These are phyloP conservation scores for Phymorhynchus buccinoides DNA, from an alignment of 1,140 invertebrate genomes.

Conservation along the genomic window DNA sequence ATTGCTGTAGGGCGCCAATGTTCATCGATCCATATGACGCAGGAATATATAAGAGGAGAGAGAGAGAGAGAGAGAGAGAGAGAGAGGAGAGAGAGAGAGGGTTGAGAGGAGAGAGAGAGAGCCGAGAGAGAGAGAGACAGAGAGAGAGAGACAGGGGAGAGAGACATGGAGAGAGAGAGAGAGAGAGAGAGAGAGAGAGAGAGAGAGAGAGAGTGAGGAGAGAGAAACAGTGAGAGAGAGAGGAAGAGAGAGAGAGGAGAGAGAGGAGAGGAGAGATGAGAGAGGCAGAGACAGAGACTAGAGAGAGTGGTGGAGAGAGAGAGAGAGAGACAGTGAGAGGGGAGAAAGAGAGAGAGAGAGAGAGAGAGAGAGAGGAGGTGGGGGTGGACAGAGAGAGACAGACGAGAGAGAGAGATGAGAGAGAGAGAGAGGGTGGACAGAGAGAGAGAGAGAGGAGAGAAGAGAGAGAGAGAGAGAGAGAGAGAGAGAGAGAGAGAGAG, in stretches of 20 bases:
- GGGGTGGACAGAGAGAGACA: neutral
- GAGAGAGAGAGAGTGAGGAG: constrained; percentile 1
- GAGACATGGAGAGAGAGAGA: neutral
- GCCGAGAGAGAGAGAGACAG: neutral
- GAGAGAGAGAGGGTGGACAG: neutral
- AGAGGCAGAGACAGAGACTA: no score
- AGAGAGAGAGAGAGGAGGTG: no score
- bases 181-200: constrained; percentile 20
- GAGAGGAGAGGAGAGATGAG: neutral
- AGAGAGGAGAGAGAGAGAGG: no score
- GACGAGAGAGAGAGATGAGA: constrained; percentile 15
- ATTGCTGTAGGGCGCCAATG: no score
- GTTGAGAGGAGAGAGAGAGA: neutral
- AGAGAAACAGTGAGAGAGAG: neutral
- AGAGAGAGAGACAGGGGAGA: neutral
- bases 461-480: neutral
- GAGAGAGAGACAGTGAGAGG: no score
- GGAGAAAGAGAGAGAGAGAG: no score
- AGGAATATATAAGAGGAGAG: no score
- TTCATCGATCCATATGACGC: no score
- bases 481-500: neutral
- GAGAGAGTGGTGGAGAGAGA: no score
- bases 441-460: neutral
- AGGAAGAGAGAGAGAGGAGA: neutral
- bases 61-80: no score